Percentiles rank a stretch among this genome's conserved stretches.
Evolutionary conservation across 1,140 invertebrate genomes (phyloP).

Genomic region (Drosophila leontia): DNA sequence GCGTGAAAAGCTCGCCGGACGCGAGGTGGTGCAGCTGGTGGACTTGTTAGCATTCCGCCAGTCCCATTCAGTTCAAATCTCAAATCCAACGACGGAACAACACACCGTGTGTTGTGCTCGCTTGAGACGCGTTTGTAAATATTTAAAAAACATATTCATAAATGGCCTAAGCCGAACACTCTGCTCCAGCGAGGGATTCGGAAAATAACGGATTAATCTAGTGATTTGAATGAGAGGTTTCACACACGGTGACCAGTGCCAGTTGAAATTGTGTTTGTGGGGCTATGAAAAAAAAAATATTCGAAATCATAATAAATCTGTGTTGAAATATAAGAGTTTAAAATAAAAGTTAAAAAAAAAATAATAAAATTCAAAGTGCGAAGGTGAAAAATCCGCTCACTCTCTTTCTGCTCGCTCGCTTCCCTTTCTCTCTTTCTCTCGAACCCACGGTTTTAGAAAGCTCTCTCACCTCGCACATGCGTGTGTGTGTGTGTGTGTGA

Average conservation of each 20-base stretch:
- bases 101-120: conserved; percentile 65
- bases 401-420: conserved; percentile 26
- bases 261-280: conserved; percentile 26
- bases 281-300: conserved; percentile 18
- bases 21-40: conserved; percentile 23
- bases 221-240: conserved; percentile 35
- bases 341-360: conserved; percentile 43
- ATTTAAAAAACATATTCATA: conserved; percentile 75
- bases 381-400: conserved; percentile 76
- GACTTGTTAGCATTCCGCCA: conserved; percentile 63
- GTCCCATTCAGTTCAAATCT: conserved; percentile 57
- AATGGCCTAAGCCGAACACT: conserved; percentile 58
- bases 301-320: conserved; percentile 48
- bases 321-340: conserved; percentile 32
- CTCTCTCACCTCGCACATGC: conserved; percentile 71
- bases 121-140: conserved; percentile 73
- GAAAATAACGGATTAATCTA: conserved; percentile 7
- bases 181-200: conserved; percentile 15
- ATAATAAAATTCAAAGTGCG: conserved; percentile 59
- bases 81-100: conserved; percentile 64
- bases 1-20: conserved; percentile 28
- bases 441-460: conserved; percentile 75
- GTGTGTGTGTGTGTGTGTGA: conserved; percentile 46
- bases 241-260: conserved; percentile 34
- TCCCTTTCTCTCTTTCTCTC: conserved; percentile 12